phyloP scores from a whole-genome alignment of 2,888 invertebrate species.

The Tanaodytes sp. region DNA sequence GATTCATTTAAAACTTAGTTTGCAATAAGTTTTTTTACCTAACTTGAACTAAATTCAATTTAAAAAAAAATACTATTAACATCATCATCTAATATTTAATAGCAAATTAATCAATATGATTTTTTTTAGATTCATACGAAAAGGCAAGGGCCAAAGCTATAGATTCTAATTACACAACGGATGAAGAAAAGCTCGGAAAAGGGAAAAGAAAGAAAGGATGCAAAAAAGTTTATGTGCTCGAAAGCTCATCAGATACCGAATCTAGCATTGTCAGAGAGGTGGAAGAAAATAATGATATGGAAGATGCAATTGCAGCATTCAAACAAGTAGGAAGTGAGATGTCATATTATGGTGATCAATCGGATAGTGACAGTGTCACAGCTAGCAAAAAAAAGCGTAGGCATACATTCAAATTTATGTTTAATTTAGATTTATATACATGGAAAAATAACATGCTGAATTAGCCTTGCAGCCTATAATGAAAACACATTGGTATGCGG shows the following conservation, averaged over 20 bases:
- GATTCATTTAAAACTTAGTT: too few relatives aligned
- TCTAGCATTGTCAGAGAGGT: too few relatives aligned
- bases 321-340: not conserved
- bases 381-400: too few relatives aligned
- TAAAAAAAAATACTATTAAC: too few relatives aligned
- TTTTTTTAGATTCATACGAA: conserved; percentile 6
- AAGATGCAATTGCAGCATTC: not conserved
- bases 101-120: not conserved
- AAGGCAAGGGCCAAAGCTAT: conserved; percentile 4
- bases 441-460: too few relatives aligned
- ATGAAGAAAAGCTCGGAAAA: conserved; percentile 16
- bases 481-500: too few relatives aligned
- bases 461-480: too few relatives aligned
- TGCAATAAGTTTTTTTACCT: not conserved
- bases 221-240: too few relatives aligned
- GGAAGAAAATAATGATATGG: not conserved
- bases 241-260: too few relatives aligned
- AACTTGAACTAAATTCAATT: too few relatives aligned
- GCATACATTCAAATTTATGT: too few relatives aligned
- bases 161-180: conserved; percentile 4
- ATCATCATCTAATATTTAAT: not conserved
- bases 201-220: conserved; percentile 1
- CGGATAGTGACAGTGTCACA: not conserved
- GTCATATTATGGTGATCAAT: not conserved
- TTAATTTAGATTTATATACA: too few relatives aligned